These are phyloP conservation scores for Troglohyphantes excavatus DNA, from an alignment of 2,888 invertebrate genomes.

Conservation along the genomic window DNA sequence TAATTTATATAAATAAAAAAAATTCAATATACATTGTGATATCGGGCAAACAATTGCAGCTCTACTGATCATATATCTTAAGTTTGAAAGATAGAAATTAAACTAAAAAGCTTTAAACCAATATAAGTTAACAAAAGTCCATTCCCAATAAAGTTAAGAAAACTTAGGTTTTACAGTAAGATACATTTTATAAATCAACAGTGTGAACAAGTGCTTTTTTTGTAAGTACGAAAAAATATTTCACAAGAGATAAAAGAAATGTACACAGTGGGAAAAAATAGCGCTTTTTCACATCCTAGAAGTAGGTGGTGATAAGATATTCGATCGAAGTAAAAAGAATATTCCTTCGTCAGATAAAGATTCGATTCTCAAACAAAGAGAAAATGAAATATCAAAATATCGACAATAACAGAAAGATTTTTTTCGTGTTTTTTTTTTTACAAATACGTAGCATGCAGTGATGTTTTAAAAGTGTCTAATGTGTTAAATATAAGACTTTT, in stretches of 20 bases:
- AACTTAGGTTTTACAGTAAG: background rate
- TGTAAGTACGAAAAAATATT: background rate
- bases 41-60: background rate
- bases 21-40: background rate
- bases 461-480: background rate
- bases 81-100: no score
- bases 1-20: background rate
- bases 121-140: background rate
- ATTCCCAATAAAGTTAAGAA: no score
- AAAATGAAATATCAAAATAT: conserved; percentile 17
- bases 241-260: conserved; percentile 9
- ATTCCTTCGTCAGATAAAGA: background rate
- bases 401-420: conserved; percentile 4
- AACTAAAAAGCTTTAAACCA: no score
- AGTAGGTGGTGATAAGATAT: conserved; percentile 1
- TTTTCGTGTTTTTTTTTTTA: background rate
- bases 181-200: background rate
- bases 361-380: background rate
- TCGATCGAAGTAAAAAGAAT: background rate
- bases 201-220: background rate
- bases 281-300: background rate
- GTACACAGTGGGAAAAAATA: background rate
- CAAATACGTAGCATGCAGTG: background rate
- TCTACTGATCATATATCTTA: no score
- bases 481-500: background rate